Base-by-base conservation (phyloP, 2,797 vertebrate genomes). In the Falco berigora region DNA sequence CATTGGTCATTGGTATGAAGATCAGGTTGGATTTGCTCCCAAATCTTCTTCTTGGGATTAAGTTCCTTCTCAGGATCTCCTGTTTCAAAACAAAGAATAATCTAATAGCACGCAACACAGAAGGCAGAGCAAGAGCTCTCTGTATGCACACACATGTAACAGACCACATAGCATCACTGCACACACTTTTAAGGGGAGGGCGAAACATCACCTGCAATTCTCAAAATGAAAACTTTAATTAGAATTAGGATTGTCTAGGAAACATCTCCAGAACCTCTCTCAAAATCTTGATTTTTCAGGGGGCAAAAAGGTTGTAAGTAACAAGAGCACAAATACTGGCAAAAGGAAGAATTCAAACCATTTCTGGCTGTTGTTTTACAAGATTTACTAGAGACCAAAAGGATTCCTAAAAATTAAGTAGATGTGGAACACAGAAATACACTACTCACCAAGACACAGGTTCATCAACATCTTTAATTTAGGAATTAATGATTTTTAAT, bases 11-110 rank as follows among this genome's bases (percentile, higher is more conserved):
- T 98, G 6, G 99, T 99, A 91, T 93, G 98, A 69, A 99, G 98
- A 90, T 99, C 99, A 15, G 99, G 99, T 94, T 99, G 99, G 91
- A 99, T 98, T 96, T 99, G 99, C 96, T 99, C 99, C 99, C 99
- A 99, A n/a, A 99, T 99, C 97, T 99, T 99, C 98, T 99, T 99
- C 96, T 99, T 99, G 63, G 99, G 99, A 97, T 99, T 99, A 88
- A 99, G 98, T 94, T 99, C 99, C 96, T 99, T 99, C 96, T 99
- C 99, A 15, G 99, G 99, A 78, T 99, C 99, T 97, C 99, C 99
- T 99, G 96, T 96, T 95, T n/a, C 28, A 92, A 88, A 81, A 77
- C n/a, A 87, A 90, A 94, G 69, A 95, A 97, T 32, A 96, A 82
- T 15, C 16, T 73, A 38, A 91, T 52, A 91, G 69, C 40, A 94